These are phyloP conservation scores for Drosophila tani DNA, from an alignment of 1,140 invertebrate genomes.

Conservation along the genomic window DNA sequence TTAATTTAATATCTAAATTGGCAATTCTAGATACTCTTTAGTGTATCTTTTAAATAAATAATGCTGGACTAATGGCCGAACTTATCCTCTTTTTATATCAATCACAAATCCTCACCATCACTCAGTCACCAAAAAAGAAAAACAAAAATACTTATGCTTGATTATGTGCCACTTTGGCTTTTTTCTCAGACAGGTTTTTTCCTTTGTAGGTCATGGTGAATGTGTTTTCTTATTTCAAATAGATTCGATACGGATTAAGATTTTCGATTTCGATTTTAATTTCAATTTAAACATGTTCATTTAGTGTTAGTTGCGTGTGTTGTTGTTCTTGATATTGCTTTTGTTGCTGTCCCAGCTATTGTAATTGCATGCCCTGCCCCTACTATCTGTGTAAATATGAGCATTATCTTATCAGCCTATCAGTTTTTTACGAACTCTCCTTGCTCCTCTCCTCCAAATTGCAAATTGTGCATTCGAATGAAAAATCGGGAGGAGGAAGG, in stretches of 20 bases:
- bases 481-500: constrained; percentile 1
- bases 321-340: constrained; percentile 2
- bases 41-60: not conserved
- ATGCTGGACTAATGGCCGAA: not conserved
- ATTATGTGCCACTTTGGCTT: not conserved
- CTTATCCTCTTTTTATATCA: not conserved
- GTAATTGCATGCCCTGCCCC: constrained; percentile 53
- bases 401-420: constrained; percentile 65
- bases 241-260: constrained; percentile 11
- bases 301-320: constrained; percentile 13
- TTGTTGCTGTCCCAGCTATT: constrained; percentile 15
- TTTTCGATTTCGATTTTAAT: not conserved
- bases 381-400: constrained; percentile 54
- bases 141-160: not conserved
- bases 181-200: constrained; percentile 30
- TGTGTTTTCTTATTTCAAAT: constrained; percentile 35
- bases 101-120: constrained; percentile 4
- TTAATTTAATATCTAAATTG: not conserved
- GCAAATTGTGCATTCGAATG: constrained; percentile 27
- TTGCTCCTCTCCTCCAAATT: constrained; percentile 6
- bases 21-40: too few species aligned
- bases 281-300: not conserved
- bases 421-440: constrained; percentile 37
- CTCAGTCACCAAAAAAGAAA: not conserved
- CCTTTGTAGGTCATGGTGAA: constrained; percentile 66